Conservation (phyloP, 1,140 invertebrate genomes). For the Trichonephila clavata region DNA sequence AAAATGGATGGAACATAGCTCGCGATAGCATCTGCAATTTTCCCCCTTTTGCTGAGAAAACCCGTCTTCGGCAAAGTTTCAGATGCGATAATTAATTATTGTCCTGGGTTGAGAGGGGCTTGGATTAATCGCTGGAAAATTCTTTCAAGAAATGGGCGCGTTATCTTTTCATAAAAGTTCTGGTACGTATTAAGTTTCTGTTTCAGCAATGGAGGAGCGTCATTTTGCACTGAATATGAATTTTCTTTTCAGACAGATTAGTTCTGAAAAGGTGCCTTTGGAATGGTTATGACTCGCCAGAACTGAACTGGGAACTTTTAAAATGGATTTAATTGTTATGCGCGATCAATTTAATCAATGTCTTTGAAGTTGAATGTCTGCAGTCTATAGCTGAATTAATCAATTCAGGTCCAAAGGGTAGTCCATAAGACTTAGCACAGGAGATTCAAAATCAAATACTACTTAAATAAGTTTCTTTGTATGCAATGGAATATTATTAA, state of each 20-base stretch:
- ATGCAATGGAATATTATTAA: no score
- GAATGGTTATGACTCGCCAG: no score
- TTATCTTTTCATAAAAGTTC: conserved; percentile 39
- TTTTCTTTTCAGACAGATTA: neutral
- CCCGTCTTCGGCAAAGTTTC: neutral
- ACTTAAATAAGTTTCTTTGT: no score
- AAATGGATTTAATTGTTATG: no score
- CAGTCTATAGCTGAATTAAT: no score
- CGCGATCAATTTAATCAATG: no score
- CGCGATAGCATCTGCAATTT: conserved; percentile 30
- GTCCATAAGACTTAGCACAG: no score
- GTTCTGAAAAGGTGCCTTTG: no score
- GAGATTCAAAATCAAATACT: no score
- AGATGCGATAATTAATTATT: conserved; percentile 35
- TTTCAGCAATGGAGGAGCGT: neutral
- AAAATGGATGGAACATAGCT: neutral
- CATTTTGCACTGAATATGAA: neutral
- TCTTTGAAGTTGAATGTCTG: no score
- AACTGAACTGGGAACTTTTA: no score
- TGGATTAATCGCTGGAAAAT: conserved; percentile 10
- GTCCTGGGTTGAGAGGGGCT: neutral
- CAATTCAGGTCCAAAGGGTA: no score
- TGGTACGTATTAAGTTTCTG: neutral
- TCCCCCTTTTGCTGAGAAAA: neutral
- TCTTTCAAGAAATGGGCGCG: neutral